Base-by-base conservation (phyloP, 2,113 vertebrate genomes). In the Cacatua alba region DNA sequence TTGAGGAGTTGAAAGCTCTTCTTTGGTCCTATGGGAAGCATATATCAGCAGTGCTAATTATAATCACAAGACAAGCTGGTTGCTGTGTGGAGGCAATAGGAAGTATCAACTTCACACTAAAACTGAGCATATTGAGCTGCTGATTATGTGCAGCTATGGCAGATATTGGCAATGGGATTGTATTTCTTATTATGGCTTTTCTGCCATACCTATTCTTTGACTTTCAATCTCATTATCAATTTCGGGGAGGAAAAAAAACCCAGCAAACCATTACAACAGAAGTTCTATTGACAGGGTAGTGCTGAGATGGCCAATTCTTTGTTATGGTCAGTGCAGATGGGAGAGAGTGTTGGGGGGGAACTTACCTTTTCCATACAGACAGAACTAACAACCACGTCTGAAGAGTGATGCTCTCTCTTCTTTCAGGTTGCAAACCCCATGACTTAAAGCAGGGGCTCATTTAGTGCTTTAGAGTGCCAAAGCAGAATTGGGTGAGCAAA, bases 31-130 rank as follows among this genome's bases (percentile, higher is more conserved):
- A 17, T 62, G 94, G 93, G 92, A 91, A 87, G 33, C 43, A 16
- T 82, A 7, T 91, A 86, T 94, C 86, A 84, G 69, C 3, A 4
- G 67, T 85, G 91, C 89, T 92, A 91, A 92, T 93, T 91, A 62
- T 48, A 89, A 87, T 90, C 84, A 78, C 49, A 39, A 3, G 17
- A 48, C 79, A 69, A 82, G 75, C 49, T 87, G 68, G 48, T 82
- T 88, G 86, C 84, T 2, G 3, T 59, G 24, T 0, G 0, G 49
- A 69, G 75, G 85, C 86, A 70, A 77, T 93, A 79, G 93, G 94
- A 91, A 91, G 17, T 75, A 63, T 74, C 88, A 77, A 3, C 60
- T 91, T 81, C 80, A 91, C 72, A 20, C 90, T 63, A 5, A 51
- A 90, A 63, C 53, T 69, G 37, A 1, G 51, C 6, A 2, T 21